Percentiles rank a stretch among this genome's conserved stretches.
Evolutionary conservation across 2,888 invertebrate genomes (phyloP).

Genomic region (Drosophila paranaensis): DNA sequence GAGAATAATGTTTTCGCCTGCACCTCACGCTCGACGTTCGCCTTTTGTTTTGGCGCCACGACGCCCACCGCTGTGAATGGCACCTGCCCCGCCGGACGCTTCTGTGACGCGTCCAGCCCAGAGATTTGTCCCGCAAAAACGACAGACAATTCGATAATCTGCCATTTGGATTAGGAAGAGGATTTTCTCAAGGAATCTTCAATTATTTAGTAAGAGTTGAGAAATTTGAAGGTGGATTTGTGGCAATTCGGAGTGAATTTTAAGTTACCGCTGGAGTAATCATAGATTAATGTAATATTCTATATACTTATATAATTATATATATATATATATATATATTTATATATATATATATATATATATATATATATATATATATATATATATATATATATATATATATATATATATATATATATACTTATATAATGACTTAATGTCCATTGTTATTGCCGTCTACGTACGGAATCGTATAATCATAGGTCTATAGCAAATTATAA

Average conservation of each 20-base stretch:
- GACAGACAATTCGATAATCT: constrained; percentile 56
- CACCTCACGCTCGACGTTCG: constrained; percentile 76
- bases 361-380: too few species aligned
- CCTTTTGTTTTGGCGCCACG: constrained; percentile 80
- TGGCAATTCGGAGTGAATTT: background rate
- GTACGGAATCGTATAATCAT: too few species aligned
- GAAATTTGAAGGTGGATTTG: background rate
- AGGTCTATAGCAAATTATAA: too few species aligned
- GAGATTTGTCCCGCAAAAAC: constrained; percentile 68
- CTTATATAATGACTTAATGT: too few species aligned
- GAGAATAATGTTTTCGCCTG: constrained; percentile 78
- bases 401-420: too few species aligned
- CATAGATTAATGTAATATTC: background rate
- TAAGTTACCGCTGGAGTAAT: background rate
- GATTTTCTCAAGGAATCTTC: background rate
- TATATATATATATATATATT: too few species aligned
- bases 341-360: too few species aligned
- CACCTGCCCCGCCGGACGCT: constrained; percentile 69
- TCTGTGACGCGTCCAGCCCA: constrained; percentile 74
- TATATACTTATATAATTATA: too few species aligned
- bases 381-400: too few species aligned
- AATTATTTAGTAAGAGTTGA: background rate
- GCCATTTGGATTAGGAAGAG: constrained; percentile 37
- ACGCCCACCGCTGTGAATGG: constrained; percentile 69
- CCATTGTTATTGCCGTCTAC: too few species aligned